A percentile compares a stretch with the other conserved stretches of the same genome.
Evolutionary conservation across 2,888 invertebrate genomes (phyloP).

Genomic region (Synanthedon andrenaeformis): DNA sequence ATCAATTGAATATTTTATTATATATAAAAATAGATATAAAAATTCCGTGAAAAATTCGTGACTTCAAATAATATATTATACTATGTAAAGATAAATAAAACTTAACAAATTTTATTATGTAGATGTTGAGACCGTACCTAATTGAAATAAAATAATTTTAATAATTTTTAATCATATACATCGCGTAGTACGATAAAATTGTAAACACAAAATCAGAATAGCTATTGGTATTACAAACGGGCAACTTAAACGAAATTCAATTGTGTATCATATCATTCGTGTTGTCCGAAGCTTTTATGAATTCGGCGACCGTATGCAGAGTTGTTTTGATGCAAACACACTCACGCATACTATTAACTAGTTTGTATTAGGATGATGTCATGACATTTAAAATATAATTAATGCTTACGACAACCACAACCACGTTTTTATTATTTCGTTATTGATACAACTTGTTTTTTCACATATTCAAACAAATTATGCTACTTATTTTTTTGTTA

Average conservation of each 20-base stretch:
- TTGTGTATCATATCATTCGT: not conserved
- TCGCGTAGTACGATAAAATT: not conserved
- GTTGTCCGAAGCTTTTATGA: not conserved
- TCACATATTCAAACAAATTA: too few species aligned
- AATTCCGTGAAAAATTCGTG: too few species aligned
- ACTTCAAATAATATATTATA: too few species aligned
- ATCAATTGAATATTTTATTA: too few species aligned
- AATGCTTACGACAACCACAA: constrained; percentile 12
- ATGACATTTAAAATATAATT: constrained; percentile 29
- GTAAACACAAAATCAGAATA: not conserved
- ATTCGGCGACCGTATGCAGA: constrained; percentile 4
- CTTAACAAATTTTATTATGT: too few species aligned
- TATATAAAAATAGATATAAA: too few species aligned
- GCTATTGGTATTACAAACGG: not conserved
- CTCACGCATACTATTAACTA: constrained; percentile 1
- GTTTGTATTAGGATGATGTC: constrained; percentile 28
- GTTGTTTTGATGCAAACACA: constrained; percentile 7
- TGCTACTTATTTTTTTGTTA: too few species aligned
- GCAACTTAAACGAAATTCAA: not conserved
- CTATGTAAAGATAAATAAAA: too few species aligned
- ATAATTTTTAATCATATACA: not conserved
- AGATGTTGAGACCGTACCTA: too few species aligned
- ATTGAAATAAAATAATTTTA: too few species aligned
- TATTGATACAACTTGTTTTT: too few species aligned
- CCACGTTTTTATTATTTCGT: constrained; percentile 6